Percentiles rank a stretch among this genome's conserved stretches.
Evolutionary conservation across 1,140 invertebrate genomes (phyloP).

Genomic region (Apis cerana): DNA sequence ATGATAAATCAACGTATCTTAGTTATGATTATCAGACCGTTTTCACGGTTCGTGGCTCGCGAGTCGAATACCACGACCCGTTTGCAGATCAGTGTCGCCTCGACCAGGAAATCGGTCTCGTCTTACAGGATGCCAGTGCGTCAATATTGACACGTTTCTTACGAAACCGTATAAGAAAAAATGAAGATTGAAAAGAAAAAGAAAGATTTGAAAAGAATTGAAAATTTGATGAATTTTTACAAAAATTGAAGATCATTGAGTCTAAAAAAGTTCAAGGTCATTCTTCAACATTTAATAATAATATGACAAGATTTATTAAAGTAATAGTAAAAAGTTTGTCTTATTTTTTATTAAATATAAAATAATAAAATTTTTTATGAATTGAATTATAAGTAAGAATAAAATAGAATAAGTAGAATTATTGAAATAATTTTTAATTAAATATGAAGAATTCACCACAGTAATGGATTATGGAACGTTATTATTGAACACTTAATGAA

Average conservation of each 20-base stretch:
- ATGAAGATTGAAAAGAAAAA: background rate
- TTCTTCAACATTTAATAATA: too few relatives aligned
- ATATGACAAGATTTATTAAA: too few relatives aligned
- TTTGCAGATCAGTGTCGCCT: constrained; percentile 47
- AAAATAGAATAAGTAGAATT: background rate
- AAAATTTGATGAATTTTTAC: background rate
- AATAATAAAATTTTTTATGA: too few relatives aligned
- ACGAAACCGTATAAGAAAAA: constrained; percentile 55
- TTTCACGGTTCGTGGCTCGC: background rate
- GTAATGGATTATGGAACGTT: background rate
- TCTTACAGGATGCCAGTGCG: constrained; percentile 69
- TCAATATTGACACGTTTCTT: constrained; percentile 76
- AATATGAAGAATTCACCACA: background rate
- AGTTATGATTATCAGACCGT: background rate
- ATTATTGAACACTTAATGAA: too few relatives aligned
- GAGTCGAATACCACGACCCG: constrained; percentile 4
- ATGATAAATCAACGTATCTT: background rate
- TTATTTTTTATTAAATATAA: too few relatives aligned
- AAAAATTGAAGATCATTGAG: too few relatives aligned
- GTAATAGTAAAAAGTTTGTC: too few relatives aligned
- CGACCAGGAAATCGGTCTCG: constrained; percentile 70
- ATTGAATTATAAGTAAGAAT: background rate
- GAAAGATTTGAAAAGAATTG: constrained; percentile 25
- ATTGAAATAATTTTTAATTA: background rate
- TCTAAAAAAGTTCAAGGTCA: background rate